A percentile compares a stretch with the other conserved stretches of the same genome.
Conservation (phyloP, 2,888 invertebrate species). For the Drosophila eohydei region DNA sequence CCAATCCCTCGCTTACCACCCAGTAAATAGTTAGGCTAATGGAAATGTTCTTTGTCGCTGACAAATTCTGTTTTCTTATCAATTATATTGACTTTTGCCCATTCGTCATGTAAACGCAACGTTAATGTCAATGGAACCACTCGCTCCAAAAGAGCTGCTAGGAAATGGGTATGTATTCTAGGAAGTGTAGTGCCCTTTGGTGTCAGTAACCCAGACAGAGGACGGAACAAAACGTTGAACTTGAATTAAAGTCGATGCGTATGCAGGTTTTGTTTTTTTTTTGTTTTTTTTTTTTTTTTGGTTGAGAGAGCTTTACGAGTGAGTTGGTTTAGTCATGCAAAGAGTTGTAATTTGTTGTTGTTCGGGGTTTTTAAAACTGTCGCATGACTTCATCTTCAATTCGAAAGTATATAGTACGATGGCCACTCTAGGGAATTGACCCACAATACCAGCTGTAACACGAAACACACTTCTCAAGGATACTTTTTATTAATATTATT, state of each 20-base stretch:
- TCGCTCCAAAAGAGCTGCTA: slow-evolving; percentile 15
- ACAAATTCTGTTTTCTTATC: slow-evolving; percentile 61
- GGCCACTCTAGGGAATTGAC: slow-evolving; percentile 38
- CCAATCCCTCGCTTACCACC: background rate
- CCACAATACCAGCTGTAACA: slow-evolving; percentile 19
- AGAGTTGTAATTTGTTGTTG: slow-evolving; percentile 15
- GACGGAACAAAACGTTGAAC: slow-evolving; percentile 67
- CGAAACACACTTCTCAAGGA: slow-evolving; percentile 40
- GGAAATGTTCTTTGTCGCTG: slow-evolving; percentile 41
- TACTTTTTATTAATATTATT: slow-evolving; percentile 1
- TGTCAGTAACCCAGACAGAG: slow-evolving; percentile 72
- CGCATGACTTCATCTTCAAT: slow-evolving; percentile 72
- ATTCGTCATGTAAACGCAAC: slow-evolving; percentile 31
- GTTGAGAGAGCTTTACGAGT: slow-evolving; percentile 16
- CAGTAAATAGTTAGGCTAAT: slow-evolving; percentile 63
- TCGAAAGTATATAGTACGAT: slow-evolving; percentile 49
- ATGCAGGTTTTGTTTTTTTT: slow-evolving; percentile 16
- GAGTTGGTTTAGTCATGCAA: slow-evolving; percentile 65
- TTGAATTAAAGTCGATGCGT: slow-evolving; percentile 59
- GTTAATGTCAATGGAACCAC: slow-evolving; percentile 40
- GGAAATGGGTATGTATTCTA: slow-evolving; percentile 36
- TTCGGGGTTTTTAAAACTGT: slow-evolving; percentile 36
- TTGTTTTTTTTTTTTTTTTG: too few species aligned
- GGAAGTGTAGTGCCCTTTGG: slow-evolving; percentile 55
- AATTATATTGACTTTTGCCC: slow-evolving; percentile 48